A percentile compares a stretch with the other conserved stretches of the same genome.
These are phyloP conservation scores for Coluber constrictor DNA, from an alignment of 2,797 vertebrate genomes.

Conservation along the genomic window DNA sequence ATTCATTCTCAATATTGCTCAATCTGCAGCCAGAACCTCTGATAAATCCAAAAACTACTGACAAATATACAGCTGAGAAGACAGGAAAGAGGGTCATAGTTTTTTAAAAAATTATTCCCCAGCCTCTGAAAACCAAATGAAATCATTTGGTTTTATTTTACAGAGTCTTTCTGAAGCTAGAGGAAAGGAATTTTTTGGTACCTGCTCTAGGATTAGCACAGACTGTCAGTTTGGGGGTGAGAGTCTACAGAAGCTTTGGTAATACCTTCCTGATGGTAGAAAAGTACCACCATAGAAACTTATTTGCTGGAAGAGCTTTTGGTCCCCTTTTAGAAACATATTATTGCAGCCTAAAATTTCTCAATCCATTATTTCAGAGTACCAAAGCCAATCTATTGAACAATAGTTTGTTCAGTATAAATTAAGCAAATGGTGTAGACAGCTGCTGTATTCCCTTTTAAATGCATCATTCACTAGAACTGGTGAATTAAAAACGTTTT, in stretches of 20 bases:
- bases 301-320: neutral
- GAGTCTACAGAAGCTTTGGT: neutral
- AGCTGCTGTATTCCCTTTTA: slow-evolving; percentile 23
- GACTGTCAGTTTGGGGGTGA: neutral
- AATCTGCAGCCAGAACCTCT: neutral
- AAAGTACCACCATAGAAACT: neutral
- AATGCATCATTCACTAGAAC: slow-evolving; percentile 15
- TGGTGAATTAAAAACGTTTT: slow-evolving; percentile 2
- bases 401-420: neutral
- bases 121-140: neutral
- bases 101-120: neutral
- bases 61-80: neutral
- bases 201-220: neutral
- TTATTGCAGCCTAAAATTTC: neutral
- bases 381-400: neutral
- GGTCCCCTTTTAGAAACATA: neutral
- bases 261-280: neutral
- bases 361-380: neutral
- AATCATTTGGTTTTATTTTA: neutral
- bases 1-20: neutral
- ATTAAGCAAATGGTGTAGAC: slow-evolving; percentile 3
- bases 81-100: neutral
- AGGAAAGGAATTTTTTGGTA: neutral
- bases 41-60: neutral
- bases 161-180: neutral